Evolutionary conservation across 2,888 invertebrate species (phyloP).

Genomic region (Andrena praecox): DNA sequence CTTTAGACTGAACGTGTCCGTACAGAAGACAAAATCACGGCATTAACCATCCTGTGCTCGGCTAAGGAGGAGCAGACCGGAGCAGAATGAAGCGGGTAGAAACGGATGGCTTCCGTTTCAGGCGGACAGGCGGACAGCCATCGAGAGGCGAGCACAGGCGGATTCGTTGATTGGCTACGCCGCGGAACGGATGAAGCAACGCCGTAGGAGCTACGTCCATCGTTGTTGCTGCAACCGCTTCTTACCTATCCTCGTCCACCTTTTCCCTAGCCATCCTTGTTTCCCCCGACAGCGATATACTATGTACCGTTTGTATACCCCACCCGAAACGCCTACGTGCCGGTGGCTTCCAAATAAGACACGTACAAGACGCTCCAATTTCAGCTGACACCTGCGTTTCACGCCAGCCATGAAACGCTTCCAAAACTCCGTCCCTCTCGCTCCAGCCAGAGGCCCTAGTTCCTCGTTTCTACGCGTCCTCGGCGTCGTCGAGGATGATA

Average conservation of each 20-base stretch:
- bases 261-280: constrained; percentile 20
- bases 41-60: constrained; percentile 56
- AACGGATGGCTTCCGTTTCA: constrained; percentile 71
- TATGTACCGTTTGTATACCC: constrained; percentile 76
- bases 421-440: constrained; percentile 39
- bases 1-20: constrained; percentile 44
- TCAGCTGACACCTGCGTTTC: constrained; percentile 82
- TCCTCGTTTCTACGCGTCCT: constrained; percentile 26
- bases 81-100: constrained; percentile 63
- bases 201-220: constrained; percentile 54
- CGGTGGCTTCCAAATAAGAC: constrained; percentile 79
- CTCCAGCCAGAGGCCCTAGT: not conserved
- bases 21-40: constrained; percentile 54
- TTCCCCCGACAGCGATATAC: constrained; percentile 73
- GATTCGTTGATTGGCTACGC: constrained; percentile 74
- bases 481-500: constrained; percentile 27
- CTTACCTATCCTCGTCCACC: constrained; percentile 44
- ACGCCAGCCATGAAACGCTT: constrained; percentile 68
- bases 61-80: constrained; percentile 47
- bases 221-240: constrained; percentile 59
- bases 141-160: constrained; percentile 61
- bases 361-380: constrained; percentile 82
- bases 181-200: constrained; percentile 61
- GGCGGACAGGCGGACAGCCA: constrained; percentile 70
- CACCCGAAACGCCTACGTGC: constrained; percentile 53